Evolutionary conservation across 2,888 invertebrate genomes (phyloP).

Genomic region (Daptonema setosum): DNA sequence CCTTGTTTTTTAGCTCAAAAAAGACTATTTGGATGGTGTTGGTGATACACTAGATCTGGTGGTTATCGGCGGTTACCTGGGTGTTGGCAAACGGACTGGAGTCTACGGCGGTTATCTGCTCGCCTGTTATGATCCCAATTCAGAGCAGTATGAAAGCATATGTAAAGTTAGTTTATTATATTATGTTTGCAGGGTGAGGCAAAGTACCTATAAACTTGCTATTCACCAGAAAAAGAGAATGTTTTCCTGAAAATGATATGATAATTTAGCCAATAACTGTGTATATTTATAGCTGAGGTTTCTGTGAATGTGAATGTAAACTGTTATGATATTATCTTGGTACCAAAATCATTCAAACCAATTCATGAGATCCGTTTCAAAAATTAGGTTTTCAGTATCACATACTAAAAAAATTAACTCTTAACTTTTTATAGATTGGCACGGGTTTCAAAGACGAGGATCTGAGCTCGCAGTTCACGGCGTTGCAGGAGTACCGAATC

Average conservation of each 20-base stretch:
- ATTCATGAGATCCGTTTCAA: too few species aligned
- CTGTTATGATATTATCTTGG: background rate
- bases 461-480: slow-evolving; percentile 50
- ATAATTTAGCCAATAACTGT: background rate
- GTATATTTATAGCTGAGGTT: background rate
- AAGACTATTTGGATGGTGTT: slow-evolving; percentile 84
- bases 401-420: too few species aligned
- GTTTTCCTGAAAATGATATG: background rate
- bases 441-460: slow-evolving; percentile 84
- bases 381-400: too few species aligned
- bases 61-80: slow-evolving; percentile 70
- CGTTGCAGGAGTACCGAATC: slow-evolving; percentile 53
- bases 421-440: slow-evolving; percentile 46
- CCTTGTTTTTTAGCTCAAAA: slow-evolving; percentile 68
- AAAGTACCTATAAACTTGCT: too few species aligned
- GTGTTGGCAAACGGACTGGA: slow-evolving; percentile 76
- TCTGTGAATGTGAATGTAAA: background rate
- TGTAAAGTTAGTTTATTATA: slow-evolving; percentile 46
- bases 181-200: background rate
- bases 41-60: slow-evolving; percentile 90
- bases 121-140: slow-evolving; percentile 67
- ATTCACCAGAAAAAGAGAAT: background rate
- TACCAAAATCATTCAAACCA: too few species aligned
- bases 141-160: slow-evolving; percentile 73
- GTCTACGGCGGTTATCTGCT: slow-evolving; percentile 80